A percentile compares a stretch with the other conserved stretches of the same genome.
Evolutionary conservation across 2,113 vertebrate species (phyloP).

Genomic region (Ophthalmolycus amberensis): DNA sequence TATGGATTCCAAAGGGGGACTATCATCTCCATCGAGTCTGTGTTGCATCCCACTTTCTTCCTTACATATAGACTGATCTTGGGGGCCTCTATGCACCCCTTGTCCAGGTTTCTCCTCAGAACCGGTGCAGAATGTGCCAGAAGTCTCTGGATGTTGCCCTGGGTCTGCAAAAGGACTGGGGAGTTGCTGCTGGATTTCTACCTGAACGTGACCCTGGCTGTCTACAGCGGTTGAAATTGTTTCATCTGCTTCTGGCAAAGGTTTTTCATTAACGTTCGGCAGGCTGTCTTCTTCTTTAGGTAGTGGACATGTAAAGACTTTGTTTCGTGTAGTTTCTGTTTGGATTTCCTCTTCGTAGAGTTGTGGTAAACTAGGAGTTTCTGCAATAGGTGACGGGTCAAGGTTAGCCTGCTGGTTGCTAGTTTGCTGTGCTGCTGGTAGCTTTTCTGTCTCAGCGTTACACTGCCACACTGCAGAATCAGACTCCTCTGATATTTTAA

Average conservation of each 20-base stretch:
- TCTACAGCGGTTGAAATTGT: background rate
- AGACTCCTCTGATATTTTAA: background rate
- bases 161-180: slow-evolving; percentile 23
- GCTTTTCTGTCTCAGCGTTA: background rate
- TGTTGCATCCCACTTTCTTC: background rate
- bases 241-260: background rate
- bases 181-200: background rate
- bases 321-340: background rate
- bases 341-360: background rate
- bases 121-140: background rate
- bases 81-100: background rate
- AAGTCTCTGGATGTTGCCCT: background rate
- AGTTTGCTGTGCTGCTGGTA: background rate
- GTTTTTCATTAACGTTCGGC: background rate
- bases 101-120: background rate
- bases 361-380: background rate
- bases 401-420: background rate
- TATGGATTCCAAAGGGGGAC: background rate
- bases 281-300: background rate
- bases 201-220: background rate
- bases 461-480: background rate
- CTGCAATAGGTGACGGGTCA: background rate
- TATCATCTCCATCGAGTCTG: background rate
- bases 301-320: background rate
- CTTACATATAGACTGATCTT: background rate